A percentile compares a stretch with the other conserved stretches of the same genome.
These are phyloP conservation scores for Cepaea nemoralis DNA, from an alignment of 1,140 invertebrate genomes.

Conservation along the genomic window DNA sequence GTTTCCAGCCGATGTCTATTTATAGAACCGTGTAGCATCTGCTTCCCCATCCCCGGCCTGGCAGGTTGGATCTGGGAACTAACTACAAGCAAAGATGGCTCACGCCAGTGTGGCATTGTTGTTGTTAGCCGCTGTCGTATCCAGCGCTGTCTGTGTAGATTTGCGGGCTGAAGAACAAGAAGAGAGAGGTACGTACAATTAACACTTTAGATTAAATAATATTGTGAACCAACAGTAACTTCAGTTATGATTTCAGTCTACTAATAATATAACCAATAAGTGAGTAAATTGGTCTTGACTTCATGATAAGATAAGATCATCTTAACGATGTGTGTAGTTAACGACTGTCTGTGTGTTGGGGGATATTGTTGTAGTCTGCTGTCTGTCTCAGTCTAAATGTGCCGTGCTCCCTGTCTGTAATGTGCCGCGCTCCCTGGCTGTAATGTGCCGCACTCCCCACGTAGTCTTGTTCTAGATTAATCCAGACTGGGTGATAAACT, in stretches of 20 bases:
- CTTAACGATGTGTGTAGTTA: not conserved
- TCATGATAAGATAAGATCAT: not conserved
- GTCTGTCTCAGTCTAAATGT: too few relatives aligned
- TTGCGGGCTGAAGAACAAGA: not conserved
- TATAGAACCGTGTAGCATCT: not conserved
- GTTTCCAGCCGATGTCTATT: too few relatives aligned
- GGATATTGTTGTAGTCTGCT: not conserved
- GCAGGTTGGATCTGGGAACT: not conserved
- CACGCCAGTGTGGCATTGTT: not conserved
- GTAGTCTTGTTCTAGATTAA: too few relatives aligned
- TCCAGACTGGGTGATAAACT: too few relatives aligned
- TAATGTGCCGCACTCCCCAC: too few relatives aligned
- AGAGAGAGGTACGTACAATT: not conserved
- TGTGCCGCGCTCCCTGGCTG: too few relatives aligned
- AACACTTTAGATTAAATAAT: too few relatives aligned
- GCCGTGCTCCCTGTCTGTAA: too few relatives aligned
- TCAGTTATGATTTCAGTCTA: not conserved
- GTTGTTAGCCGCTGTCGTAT: not conserved
- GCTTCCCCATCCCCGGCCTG: not conserved
- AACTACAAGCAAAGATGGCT: not conserved
- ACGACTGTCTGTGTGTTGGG: not conserved
- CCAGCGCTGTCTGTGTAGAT: not conserved
- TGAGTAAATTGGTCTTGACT: not conserved
- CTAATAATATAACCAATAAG: not conserved
- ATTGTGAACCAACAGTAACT: too few relatives aligned